phyloP scores from a whole-genome alignment of 2,888 invertebrate species.

The Tipula vernalis region DNA sequence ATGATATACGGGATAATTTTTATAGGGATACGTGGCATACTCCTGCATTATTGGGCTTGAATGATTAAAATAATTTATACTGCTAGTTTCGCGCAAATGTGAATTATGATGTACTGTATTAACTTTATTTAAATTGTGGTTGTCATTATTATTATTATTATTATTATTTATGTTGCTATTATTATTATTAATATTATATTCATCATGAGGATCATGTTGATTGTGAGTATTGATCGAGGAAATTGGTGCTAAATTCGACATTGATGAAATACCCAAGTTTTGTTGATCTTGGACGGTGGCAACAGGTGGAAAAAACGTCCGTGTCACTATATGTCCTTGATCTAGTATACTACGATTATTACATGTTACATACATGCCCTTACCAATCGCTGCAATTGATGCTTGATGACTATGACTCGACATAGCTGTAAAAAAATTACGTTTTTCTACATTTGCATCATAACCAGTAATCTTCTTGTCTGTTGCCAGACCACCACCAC shows the following conservation, averaged over 20 bases:
- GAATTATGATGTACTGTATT: background rate
- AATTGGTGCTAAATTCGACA: conserved; percentile 26
- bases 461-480: background rate
- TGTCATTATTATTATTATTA: background rate
- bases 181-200: background rate
- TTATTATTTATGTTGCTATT: background rate
- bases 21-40: conserved; percentile 26
- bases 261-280: conserved; percentile 43
- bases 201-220: conserved; percentile 22
- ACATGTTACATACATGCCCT: conserved; percentile 76
- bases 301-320: conserved; percentile 79
- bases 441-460: conserved; percentile 16
- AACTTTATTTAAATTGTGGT: background rate
- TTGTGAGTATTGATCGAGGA: conserved; percentile 18
- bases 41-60: background rate
- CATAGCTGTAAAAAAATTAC: conserved; percentile 22
- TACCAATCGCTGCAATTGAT: conserved; percentile 70
- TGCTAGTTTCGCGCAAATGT: background rate
- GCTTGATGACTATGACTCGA: conserved; percentile 30
- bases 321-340: conserved; percentile 73
- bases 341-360: conserved; percentile 69
- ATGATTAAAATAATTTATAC: background rate
- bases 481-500: background rate
- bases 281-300: conserved; percentile 72
- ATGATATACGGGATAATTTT: conserved; percentile 33